phyloP scores from a whole-genome alignment of 2,113 vertebrate genomes.

The Rynchops niger region DNA sequence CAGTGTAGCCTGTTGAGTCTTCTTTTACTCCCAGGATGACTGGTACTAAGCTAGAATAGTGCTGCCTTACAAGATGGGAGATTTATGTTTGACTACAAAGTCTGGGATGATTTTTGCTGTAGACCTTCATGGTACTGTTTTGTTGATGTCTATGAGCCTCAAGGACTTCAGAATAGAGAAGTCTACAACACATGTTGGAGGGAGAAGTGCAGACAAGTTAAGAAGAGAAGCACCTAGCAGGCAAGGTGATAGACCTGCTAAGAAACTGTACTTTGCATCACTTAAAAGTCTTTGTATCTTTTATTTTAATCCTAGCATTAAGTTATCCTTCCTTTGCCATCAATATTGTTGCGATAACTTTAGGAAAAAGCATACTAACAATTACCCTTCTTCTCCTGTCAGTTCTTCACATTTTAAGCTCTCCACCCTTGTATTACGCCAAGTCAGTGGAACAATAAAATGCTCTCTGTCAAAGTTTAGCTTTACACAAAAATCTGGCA shows the following conservation, averaged over 20 bases:
- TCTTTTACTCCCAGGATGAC: neutral
- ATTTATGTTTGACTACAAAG: no score
- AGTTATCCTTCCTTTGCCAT: neutral
- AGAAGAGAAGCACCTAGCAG: neutral
- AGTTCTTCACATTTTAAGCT: neutral
- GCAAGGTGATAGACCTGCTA: neutral
- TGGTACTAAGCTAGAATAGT: neutral
- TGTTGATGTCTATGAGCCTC: fast-evolving
- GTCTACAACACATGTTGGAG: fast-evolving
- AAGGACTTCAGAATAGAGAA: neutral
- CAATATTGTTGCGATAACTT: neutral
- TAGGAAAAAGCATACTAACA: neutral
- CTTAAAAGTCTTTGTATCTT: neutral
- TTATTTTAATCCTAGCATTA: neutral
- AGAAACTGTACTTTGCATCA: neutral
- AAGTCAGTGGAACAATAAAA: slow-evolving; percentile 55
- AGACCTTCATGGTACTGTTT: neutral
- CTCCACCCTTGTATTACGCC: slow-evolving; percentile 27
- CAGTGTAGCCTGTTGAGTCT: neutral
- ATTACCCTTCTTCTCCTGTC: slow-evolving; percentile 7
- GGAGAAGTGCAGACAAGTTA: neutral
- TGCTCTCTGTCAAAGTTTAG: slow-evolving; percentile 26
- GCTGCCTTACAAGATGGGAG: neutral
- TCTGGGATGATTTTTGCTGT: neutral
- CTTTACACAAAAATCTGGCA: slow-evolving; percentile 43